phyloP scores from a whole-genome alignment of 2,113 vertebrate genomes.

The Tupaia chinensis region DNA sequence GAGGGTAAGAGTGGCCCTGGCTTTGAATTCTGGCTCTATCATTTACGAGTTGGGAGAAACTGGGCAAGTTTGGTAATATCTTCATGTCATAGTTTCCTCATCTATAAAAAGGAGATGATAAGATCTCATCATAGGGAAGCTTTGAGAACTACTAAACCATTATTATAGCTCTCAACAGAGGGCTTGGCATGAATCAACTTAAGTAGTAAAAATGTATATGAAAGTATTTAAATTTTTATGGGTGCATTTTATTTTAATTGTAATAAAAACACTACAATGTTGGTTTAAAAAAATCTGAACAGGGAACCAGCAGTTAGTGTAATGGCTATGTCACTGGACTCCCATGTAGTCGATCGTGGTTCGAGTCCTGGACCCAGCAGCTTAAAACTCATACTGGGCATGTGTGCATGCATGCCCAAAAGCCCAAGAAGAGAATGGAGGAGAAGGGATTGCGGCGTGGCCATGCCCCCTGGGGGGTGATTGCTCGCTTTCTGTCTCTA shows the following conservation, averaged over 20 bases:
- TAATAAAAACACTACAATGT: neutral
- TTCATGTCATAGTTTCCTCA: neutral
- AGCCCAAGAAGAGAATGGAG: no score
- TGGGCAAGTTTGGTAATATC: neutral
- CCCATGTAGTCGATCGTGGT: no score
- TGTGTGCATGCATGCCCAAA: no score
- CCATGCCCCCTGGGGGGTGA: no score
- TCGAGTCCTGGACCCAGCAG: no score
- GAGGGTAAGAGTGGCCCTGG: neutral
- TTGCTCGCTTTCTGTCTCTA: no score
- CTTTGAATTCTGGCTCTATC: neutral
- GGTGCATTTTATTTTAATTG: neutral
- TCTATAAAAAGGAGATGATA: neutral
- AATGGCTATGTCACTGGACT: no score
- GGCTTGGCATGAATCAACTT: neutral
- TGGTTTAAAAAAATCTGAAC: neutral
- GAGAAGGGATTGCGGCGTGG: no score
- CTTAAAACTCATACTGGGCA: no score
- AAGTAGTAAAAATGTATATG: neutral
- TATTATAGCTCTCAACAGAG: neutral
- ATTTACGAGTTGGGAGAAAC: neutral
- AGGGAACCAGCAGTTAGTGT: no score
- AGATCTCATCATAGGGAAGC: neutral
- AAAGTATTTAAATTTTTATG: neutral
- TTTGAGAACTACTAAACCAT: neutral